Evolutionary conservation across 2,797 vertebrate species (phyloP), one percentile per base, ranked within the genome.

Genomic region (Gobionotothen gibberifrons): DNA sequence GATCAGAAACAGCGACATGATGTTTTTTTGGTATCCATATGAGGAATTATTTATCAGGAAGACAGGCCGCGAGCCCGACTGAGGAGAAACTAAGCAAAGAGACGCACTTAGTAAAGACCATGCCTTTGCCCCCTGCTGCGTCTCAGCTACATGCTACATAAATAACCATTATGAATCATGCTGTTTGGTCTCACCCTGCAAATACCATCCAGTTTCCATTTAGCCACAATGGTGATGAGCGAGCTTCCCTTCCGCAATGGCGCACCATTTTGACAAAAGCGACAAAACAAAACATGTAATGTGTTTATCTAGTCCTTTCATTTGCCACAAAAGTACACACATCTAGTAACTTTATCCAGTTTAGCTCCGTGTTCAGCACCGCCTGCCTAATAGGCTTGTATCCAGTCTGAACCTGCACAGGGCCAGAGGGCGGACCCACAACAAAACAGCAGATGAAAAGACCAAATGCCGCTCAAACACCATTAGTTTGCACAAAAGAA

Each of bases 91-190:
- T 72, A 74, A 83, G 76, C 79, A 85, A 89, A 81, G 89, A 89
- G 74, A 91, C 86, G 78, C 79, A 86, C 88, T 93, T 91, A 92
- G 91, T 85, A 82, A 90, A 85, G 85, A 91, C 83, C 89, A 87
- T 85, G 87, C 74, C 86, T 87, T 85, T 80, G 90, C 91, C 78
- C 89, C 92, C 93, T 19, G 88, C 90, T 90, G 92, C 83, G 88
- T 82, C 79, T 81, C 86, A 85, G 87, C 90, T 85, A 83, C 85
- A 90, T 84, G 81, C 83, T 88, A 93, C 87, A 93, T 90, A 95
- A 95, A 95, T 93, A 95, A 93, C 92, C 82, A 78, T 88, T 89
- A 93, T 94, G 94, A 94, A 89, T 94, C 93, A 93, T 66, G 80
- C 87, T 89, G 92, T 89, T 90, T 89, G 88, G 91, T 92, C 89